Evolutionary conservation across 2,888 invertebrate genomes (phyloP).

Genomic region (Lithophane ornitopus): DNA sequence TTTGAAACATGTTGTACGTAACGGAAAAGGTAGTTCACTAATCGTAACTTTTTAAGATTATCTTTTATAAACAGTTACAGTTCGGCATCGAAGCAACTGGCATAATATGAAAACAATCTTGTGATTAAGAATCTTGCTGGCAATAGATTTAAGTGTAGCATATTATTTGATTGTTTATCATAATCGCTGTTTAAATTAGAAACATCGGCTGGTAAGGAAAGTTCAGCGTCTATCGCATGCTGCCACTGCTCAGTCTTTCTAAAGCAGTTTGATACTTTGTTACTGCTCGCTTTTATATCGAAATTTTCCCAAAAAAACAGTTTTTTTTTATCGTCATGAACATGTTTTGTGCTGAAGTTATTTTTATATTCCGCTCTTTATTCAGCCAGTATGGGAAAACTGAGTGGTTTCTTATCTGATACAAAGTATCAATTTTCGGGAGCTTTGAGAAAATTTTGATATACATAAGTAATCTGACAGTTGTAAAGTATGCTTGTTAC

Average conservation of each 20-base stretch:
- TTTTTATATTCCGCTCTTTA: not conserved
- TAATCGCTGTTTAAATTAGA: conserved; percentile 45
- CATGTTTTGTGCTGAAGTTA: not conserved
- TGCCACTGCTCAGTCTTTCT: conserved; percentile 72
- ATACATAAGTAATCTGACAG: conserved; percentile 63
- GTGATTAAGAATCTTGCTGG: conserved; percentile 17
- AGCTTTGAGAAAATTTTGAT: conserved; percentile 59
- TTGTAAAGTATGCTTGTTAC: conserved; percentile 51
- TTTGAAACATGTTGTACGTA: not conserved
- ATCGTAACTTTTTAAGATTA: not conserved
- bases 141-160: conserved; percentile 38
- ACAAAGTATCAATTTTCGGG: not conserved
- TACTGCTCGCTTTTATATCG: conserved; percentile 52
- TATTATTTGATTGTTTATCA: conserved; percentile 58
- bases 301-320: conserved; percentile 54
- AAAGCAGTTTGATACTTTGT: conserved; percentile 69
- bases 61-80: not conserved
- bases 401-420: not conserved
- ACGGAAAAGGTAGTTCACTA: not conserved
- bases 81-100: conserved; percentile 52
- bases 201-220: conserved; percentile 50
- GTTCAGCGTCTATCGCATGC: conserved; percentile 70
- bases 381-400: not conserved
- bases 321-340: not conserved
- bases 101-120: conserved; percentile 17